These are phyloP conservation scores for Heliconius ethilla DNA, from an alignment of 2,888 invertebrate species.

Conservation along the genomic window DNA sequence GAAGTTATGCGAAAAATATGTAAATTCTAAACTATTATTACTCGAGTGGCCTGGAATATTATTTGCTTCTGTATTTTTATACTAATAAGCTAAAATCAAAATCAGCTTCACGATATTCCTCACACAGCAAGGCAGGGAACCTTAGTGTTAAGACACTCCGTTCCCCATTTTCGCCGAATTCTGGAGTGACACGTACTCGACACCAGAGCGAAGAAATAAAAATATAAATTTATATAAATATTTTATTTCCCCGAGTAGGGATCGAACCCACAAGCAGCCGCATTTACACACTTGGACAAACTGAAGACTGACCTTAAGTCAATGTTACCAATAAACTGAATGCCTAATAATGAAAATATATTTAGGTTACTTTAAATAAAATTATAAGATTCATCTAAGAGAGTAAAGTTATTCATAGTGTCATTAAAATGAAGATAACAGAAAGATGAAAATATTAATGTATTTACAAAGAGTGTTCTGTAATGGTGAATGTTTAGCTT, in stretches of 20 bases:
- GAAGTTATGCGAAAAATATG: slow-evolving; percentile 63
- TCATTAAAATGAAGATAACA: slow-evolving; percentile 39
- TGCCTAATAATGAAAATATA: slow-evolving; percentile 14
- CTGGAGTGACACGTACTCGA: too few relatives aligned
- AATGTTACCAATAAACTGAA: slow-evolving; percentile 23
- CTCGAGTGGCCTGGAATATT: slow-evolving; percentile 23
- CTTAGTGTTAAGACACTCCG: too few relatives aligned
- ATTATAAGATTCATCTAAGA: slow-evolving; percentile 25
- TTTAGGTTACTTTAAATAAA: slow-evolving; percentile 19
- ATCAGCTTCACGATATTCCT: too few relatives aligned
- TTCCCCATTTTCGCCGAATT: too few relatives aligned
- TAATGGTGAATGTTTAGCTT: neutral
- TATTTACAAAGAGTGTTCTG: neutral
- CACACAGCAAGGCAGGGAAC: too few relatives aligned
- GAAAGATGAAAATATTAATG: slow-evolving; percentile 29
- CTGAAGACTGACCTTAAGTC: too few relatives aligned
- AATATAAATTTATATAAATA: too few relatives aligned
- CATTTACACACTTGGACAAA: too few relatives aligned
- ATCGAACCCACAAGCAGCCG: too few relatives aligned
- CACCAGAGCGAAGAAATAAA: too few relatives aligned
- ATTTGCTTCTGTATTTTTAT: slow-evolving; percentile 14
- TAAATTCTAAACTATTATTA: slow-evolving; percentile 54
- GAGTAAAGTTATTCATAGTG: slow-evolving; percentile 36
- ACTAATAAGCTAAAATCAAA: too few relatives aligned
- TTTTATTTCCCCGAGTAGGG: too few relatives aligned